Evolutionary conservation across 2,797 vertebrate species (phyloP).

Genomic region (Alfaro cultratus): DNA sequence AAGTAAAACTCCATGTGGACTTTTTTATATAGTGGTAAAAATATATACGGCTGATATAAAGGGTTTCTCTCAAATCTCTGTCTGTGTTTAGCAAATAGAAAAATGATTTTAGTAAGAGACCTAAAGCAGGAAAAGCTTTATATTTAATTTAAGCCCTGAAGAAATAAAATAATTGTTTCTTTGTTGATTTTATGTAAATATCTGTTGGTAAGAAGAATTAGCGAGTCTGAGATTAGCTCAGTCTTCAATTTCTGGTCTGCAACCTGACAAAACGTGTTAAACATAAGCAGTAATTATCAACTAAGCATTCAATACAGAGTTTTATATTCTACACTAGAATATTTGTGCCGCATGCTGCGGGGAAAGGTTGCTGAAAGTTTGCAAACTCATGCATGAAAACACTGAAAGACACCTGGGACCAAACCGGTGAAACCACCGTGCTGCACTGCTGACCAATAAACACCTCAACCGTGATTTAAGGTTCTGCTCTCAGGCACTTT

Average conservation of each 20-base stretch:
- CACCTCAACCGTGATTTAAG: constrained; percentile 18
- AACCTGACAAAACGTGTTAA: not conserved
- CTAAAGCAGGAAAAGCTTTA: not conserved
- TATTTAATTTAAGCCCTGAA: not conserved
- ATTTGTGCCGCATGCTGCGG: constrained; percentile 48
- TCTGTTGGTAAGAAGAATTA: not conserved
- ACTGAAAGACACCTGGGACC: constrained; percentile 34
- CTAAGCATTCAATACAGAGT: not conserved
- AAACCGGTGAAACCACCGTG: constrained; percentile 18
- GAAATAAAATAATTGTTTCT: not conserved
- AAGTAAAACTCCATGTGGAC: too few species aligned
- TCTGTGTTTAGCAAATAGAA: not conserved
- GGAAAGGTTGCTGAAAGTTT: constrained; percentile 33
- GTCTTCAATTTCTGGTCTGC: not conserved
- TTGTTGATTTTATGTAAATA: not conserved
- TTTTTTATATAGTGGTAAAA: too few species aligned
- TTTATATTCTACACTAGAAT: constrained; percentile 10
- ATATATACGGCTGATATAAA: too few species aligned
- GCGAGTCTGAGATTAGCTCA: not conserved
- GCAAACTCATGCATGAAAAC: constrained; percentile 18
- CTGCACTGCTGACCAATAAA: constrained; percentile 32
- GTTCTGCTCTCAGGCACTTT: constrained; percentile 19
- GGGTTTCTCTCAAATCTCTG: not conserved
- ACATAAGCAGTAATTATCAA: not conserved
- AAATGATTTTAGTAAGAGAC: not conserved